These are phyloP conservation scores for Euclidia mi DNA, from an alignment of 2,888 invertebrate species.

Conservation along the genomic window DNA sequence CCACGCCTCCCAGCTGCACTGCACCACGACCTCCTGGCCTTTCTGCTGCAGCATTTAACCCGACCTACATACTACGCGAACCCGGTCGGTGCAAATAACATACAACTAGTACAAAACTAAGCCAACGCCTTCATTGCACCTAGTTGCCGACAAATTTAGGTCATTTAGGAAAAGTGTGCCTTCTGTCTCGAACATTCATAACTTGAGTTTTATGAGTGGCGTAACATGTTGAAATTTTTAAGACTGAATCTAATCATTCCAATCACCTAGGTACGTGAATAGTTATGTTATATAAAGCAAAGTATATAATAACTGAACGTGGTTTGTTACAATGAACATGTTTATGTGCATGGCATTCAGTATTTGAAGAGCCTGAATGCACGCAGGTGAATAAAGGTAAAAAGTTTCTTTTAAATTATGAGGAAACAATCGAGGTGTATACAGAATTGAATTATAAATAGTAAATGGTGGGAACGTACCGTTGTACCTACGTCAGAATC, in stretches of 20 bases:
- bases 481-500: conserved; percentile 16
- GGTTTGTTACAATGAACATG: too few species aligned
- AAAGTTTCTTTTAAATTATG: not conserved
- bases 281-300: too few species aligned
- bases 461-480: conserved; percentile 21
- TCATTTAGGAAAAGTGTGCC: not conserved
- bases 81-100: conserved; percentile 21
- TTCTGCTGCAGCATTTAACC: conserved; percentile 56
- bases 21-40: conserved; percentile 80
- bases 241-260: too few species aligned
- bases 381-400: too few species aligned
- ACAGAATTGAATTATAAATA: conserved; percentile 24
- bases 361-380: too few species aligned
- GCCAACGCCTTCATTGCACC: not conserved
- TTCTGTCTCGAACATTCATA: too few species aligned
- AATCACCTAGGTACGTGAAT: too few species aligned
- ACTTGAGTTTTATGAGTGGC: too few species aligned
- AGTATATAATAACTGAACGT: too few species aligned
- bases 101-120: not conserved
- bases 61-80: conserved; percentile 51
- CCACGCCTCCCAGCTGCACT: conserved; percentile 72
- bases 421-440: not conserved
- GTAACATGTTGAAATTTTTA: too few species aligned
- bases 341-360: too few species aligned
- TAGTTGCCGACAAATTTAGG: not conserved